Percentiles rank a stretch among this genome's conserved stretches.
phyloP scores from a whole-genome alignment of 2,113 vertebrate genomes.

The Chlamydotis undulata region DNA sequence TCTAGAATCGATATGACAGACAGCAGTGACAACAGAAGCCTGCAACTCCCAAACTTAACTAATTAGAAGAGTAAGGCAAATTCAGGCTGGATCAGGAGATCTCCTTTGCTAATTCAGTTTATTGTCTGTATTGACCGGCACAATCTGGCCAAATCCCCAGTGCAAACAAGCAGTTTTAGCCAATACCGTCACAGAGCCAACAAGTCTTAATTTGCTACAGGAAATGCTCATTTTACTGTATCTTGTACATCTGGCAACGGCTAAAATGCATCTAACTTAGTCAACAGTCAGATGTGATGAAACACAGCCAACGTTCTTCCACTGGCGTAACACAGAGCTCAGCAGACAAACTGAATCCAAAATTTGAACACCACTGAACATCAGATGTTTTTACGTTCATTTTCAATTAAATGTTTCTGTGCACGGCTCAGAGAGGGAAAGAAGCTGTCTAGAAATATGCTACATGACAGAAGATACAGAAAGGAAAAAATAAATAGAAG shows the following conservation, averaged over 20 bases:
- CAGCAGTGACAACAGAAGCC: background rate
- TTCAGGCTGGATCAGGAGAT: background rate
- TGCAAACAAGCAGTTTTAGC: slow-evolving; percentile 59
- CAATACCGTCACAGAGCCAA: slow-evolving; percentile 40
- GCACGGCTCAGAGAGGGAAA: background rate
- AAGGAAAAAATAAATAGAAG: background rate
- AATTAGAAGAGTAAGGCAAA: background rate
- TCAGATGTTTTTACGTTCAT: slow-evolving; percentile 59
- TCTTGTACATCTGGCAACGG: slow-evolving; percentile 65
- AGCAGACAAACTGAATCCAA: slow-evolving; percentile 47
- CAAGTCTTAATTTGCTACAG: slow-evolving; percentile 66
- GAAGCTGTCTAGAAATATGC: slow-evolving; percentile 18
- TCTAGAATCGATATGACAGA: background rate
- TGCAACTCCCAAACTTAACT: background rate
- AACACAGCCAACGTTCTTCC: slow-evolving; percentile 63
- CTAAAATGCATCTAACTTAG: slow-evolving; percentile 64
- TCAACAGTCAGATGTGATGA: slow-evolving; percentile 70
- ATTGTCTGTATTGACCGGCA: slow-evolving; percentile 58
- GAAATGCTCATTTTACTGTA: slow-evolving; percentile 66
- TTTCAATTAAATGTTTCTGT: slow-evolving; percentile 61
- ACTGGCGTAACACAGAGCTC: slow-evolving; percentile 29
- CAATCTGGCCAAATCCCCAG: slow-evolving; percentile 65
- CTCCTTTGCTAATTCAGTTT: slow-evolving; percentile 26
- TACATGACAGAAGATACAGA: slow-evolving; percentile 26
- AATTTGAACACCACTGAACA: slow-evolving; percentile 45